Percentiles rank a stretch among this genome's conserved stretches.
These are phyloP conservation scores for Rhinolophus ferrumequinum DNA, from an alignment of 2,113 vertebrate species.

Conservation along the genomic window DNA sequence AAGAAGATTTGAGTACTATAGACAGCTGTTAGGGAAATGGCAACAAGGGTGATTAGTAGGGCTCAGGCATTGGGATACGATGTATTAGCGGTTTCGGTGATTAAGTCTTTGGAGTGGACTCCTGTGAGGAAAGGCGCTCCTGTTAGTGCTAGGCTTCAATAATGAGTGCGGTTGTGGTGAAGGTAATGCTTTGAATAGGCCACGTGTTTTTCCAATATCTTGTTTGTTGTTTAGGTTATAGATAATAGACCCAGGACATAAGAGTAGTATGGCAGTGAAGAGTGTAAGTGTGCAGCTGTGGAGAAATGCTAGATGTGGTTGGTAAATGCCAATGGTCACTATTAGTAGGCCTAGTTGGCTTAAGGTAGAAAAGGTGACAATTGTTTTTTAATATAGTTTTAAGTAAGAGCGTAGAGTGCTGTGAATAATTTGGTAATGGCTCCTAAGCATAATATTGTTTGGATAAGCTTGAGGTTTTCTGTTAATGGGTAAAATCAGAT, in stretches of 20 bases:
- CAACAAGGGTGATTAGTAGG: background rate
- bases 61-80: background rate
- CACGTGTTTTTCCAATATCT: background rate
- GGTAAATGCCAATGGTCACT: background rate
- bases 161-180: background rate
- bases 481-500: background rate
- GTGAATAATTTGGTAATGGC: background rate
- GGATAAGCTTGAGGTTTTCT: background rate
- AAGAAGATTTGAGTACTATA: background rate
- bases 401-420: fast-evolving
- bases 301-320: background rate
- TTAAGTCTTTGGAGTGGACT: background rate
- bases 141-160: background rate
- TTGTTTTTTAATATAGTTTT: background rate
- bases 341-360: background rate
- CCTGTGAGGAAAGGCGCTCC: background rate
- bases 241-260: background rate
- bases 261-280: background rate
- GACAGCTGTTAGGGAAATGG: background rate
- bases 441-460: background rate
- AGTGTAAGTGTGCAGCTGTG: background rate
- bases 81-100: background rate
- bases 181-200: background rate
- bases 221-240: background rate
- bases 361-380: background rate